These are phyloP conservation scores for Grallaria varia DNA, from an alignment of 2,113 vertebrate genomes.

Conservation along the genomic window DNA sequence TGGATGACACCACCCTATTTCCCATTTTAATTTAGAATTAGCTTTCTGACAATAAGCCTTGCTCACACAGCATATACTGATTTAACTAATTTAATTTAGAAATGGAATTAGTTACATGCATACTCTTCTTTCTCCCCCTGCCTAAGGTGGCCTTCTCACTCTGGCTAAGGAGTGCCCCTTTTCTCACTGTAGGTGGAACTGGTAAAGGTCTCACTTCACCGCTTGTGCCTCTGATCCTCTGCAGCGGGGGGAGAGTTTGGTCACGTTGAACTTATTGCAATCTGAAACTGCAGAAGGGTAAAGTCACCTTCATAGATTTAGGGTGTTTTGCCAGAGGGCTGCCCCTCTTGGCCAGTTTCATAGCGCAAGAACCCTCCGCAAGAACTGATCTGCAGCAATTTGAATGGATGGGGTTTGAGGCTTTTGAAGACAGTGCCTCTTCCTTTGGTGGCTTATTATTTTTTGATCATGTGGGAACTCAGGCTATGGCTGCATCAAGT, in stretches of 20 bases:
- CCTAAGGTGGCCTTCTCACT: not conserved
- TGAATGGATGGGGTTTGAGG: not conserved
- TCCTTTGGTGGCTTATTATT: not conserved
- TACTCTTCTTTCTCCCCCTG: not conserved
- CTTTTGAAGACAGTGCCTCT: not conserved
- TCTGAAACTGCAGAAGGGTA: not conserved
- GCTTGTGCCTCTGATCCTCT: not conserved
- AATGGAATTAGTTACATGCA: not conserved
- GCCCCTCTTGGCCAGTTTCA: not conserved
- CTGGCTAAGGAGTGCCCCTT: not conserved
- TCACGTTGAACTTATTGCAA: not conserved
- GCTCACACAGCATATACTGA: not conserved
- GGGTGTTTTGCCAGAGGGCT: not conserved
- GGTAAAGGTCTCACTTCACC: not conserved
- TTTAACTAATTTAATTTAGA: constrained; percentile 1
- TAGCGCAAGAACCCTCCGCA: not conserved
- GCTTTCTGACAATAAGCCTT: not conserved
- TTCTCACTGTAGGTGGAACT: not conserved
- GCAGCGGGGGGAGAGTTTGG: not conserved
- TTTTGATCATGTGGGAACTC: not conserved
- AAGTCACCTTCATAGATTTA: not conserved
- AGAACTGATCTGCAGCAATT: not conserved
- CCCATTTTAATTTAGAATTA: not conserved
- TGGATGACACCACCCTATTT: not conserved
- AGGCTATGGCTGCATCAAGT: not conserved